Evolutionary conservation across 2,113 vertebrate species (phyloP), one percentile per base, ranked within the genome.

Genomic region (Petaurus breviceps): DNA sequence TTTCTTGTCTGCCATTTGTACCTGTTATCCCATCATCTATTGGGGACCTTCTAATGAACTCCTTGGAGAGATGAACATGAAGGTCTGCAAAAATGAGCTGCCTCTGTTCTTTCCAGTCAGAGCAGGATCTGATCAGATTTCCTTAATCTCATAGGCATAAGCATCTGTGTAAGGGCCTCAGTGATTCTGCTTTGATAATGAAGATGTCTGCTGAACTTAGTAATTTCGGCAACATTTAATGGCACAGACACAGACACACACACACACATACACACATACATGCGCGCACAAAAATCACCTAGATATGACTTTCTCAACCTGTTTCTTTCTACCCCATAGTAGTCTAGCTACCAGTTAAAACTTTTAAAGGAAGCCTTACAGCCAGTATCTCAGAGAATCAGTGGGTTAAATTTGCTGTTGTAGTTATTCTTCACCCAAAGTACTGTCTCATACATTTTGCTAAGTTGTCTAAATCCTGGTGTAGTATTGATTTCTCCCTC

Each of bases 401-500:
- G 51, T 14, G 92, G 90, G 95, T 96, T 98, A 98, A 98, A 96
- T 52, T 90, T 91, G 91, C 51, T 97, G 19, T 93, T 97, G 93
- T 23, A 96, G 97, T 97, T 98, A 97, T 97, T 98, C 95, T 97
- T 97, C 97, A 91, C 96, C 89, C 89, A 97, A 98, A 98, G 93
- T 98, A 97, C 97, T 98, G 97, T 98, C 98, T 98, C 96, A 97
- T 97, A 95, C 54, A 96, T 98, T 99, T 98, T 98, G 97, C 97
- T 97, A 98, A 98, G 51, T 97, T 98, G 98, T 98, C 98, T 98
- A 98, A 98, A 98, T 98, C 97, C 95, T 95, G 94, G 93, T 97
- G 46, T 57, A 94, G 94, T 98, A 98, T 98, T 97, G 98, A 99
- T 98, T 98, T 98, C 96, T 98, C 95, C 96, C 54, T 98, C 97